Evolutionary conservation across 2,888 invertebrate species (phyloP), one percentile per base, ranked within the genome.

Genomic region (Thera obeliscata): DNA sequence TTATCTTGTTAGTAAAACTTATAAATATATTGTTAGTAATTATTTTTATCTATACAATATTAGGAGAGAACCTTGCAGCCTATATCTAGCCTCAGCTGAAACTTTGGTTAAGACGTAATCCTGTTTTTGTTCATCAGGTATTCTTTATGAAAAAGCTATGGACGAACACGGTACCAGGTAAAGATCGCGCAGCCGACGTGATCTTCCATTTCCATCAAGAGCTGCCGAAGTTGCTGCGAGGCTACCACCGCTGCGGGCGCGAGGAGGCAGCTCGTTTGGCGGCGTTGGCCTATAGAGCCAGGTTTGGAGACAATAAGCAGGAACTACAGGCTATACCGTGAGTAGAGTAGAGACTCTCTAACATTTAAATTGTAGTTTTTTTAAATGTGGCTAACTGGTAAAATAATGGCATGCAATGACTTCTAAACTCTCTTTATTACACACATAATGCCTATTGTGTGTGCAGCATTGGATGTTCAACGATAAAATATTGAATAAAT

Each of bases 121-220:
- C 12, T 9, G 6, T 7, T 56, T 56, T 41, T 54, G n/a, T 12
- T 11, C 4, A 55, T 1, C 97, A 99, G 95, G 99, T 99, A 68
- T 99, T 99, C 95, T 99, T 99, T 90, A 99, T 99, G 99, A 99
- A 99, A 91, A 99, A 99, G 87, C 90, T 99, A 22, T 99, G 99
- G 99, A 99, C 99, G 46, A 99, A 99, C 87, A 99, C 99, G 0
- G 97, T 99, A 52, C 99, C 99, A 5, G 99, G 99, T 50, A 98
- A 98, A 85, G 99, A 99, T 88, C 95, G 97, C 74, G 98, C 99
- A 84, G 99, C 99, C 12, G 99, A 99, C 92, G 95, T 99, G 74
- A 99, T 99, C 84, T 99, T 99, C 95, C 99, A 99, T 90, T 99
- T 98, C 93, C 99, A 98, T 89, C 99, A 98, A 90, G 99, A 99